Conservation (phyloP, 2,113 vertebrate genomes). For the Halcyon malimbica region DNA sequence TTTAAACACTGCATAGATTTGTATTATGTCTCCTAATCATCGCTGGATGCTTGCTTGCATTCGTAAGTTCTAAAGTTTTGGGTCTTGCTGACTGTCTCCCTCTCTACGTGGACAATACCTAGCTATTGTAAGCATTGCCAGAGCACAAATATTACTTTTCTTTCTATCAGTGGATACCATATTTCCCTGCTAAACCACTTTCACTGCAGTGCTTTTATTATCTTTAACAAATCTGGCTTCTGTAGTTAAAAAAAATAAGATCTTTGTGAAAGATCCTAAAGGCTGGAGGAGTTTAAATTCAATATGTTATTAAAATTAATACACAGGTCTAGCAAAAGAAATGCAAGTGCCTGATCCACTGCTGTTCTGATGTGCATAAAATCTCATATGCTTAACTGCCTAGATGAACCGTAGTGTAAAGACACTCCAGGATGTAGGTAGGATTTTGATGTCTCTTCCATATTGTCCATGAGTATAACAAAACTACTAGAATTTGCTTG, state of each 20-base stretch:
- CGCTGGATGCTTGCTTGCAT: background rate
- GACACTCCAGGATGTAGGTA: background rate
- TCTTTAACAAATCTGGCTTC: background rate
- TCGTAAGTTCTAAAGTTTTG: background rate
- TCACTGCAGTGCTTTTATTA: background rate
- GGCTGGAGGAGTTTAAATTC: background rate
- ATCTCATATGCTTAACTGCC: background rate
- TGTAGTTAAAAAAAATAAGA: constrained; percentile 3
- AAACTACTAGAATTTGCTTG: constrained; percentile 1
- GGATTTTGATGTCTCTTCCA: constrained; percentile 14
- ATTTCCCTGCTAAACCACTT: background rate
- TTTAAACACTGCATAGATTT: constrained; percentile 1
- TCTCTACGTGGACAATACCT: background rate
- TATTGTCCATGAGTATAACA: background rate
- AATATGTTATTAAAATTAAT: background rate
- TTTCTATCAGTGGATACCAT: background rate
- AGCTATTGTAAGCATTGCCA: background rate
- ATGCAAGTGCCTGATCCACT: background rate
- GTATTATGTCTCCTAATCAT: background rate
- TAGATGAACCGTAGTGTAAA: background rate
- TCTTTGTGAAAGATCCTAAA: background rate
- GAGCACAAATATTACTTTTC: background rate
- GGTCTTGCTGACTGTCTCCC: background rate
- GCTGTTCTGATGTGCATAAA: background rate
- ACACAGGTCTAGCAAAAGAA: background rate